These are phyloP conservation scores for Mus minutoides DNA, from an alignment of 2,797 vertebrate genomes.

Conservation along the genomic window DNA sequence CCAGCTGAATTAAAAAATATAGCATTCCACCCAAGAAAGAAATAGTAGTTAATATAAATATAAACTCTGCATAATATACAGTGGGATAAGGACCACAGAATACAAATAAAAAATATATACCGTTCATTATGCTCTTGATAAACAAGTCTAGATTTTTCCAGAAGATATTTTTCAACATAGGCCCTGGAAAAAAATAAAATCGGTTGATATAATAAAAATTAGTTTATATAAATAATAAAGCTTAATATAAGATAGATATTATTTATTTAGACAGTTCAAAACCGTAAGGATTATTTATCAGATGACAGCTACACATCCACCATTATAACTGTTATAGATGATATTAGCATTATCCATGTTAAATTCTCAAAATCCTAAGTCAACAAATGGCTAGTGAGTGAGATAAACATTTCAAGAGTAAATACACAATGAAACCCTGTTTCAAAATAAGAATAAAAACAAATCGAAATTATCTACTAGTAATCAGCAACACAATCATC, in stretches of 20 bases:
- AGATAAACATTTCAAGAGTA: not conserved
- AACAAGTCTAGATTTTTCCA: slow-evolving; percentile 98
- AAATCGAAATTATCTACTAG: not conserved
- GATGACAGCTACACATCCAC: slow-evolving; percentile 13
- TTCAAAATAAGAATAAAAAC: not conserved
- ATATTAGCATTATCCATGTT: not conserved
- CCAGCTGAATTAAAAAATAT: not conserved
- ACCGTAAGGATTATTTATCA: slow-evolving; percentile 17
- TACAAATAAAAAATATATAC: slow-evolving; percentile 85
- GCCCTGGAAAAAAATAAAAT: slow-evolving; percentile 89
- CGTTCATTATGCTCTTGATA: slow-evolving; percentile 99
- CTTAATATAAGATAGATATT: slow-evolving; percentile 1
- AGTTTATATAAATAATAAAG: slow-evolving; percentile 51
- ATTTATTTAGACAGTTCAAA: slow-evolving; percentile 45
- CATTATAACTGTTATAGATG: slow-evolving; percentile 23
- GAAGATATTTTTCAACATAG: slow-evolving; percentile 98
- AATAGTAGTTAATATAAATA: not conserved
- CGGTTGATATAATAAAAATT: slow-evolving; percentile 50
- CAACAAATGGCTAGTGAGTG: not conserved
- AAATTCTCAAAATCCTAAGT: slow-evolving; percentile 23
- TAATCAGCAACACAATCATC: not conserved
- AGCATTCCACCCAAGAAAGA: not conserved
- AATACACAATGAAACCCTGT: not conserved
- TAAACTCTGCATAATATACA: slow-evolving; percentile 19
- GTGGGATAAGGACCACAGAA: slow-evolving; percentile 46